These are phyloP conservation scores for Chymomyza amoena DNA, from an alignment of 2,888 invertebrate genomes.

Conservation along the genomic window DNA sequence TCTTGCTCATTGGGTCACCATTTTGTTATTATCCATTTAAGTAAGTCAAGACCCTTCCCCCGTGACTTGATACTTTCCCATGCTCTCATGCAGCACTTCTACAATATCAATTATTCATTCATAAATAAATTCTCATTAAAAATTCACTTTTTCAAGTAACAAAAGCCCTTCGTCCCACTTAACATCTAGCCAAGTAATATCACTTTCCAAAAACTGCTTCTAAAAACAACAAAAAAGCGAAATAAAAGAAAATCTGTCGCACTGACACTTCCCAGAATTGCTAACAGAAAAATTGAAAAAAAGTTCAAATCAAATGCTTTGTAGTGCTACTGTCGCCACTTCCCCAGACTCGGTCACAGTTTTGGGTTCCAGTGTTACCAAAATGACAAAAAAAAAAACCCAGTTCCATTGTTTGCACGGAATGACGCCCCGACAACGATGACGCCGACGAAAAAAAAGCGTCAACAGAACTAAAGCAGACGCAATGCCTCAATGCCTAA, in stretches of 20 bases:
- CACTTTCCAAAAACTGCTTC: conserved; percentile 7
- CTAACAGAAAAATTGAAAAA: conserved; percentile 10
- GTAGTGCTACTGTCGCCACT: conserved; percentile 64
- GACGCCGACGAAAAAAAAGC: conserved; percentile 26
- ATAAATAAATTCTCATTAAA: conserved; percentile 17
- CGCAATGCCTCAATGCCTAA: conserved; percentile 34
- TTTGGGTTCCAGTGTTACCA: neutral
- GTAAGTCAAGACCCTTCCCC: too few relatives aligned
- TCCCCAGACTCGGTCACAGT: neutral
- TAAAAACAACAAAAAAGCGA: neutral
- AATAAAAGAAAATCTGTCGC: neutral
- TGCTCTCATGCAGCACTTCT: neutral
- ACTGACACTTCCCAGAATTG: conserved; percentile 9
- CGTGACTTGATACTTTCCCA: neutral
- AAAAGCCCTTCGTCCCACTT: conserved; percentile 15
- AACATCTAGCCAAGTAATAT: conserved; percentile 33
- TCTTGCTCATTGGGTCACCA: neutral
- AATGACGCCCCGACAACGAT: conserved; percentile 25
- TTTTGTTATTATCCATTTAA: neutral
- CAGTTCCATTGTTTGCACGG: conserved; percentile 60
- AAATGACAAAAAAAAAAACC: conserved; percentile 8
- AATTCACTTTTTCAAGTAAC: neutral
- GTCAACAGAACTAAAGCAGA: conserved; percentile 46
- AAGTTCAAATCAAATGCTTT: conserved; percentile 50
- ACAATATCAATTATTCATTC: neutral